These are phyloP conservation scores for Labia minor DNA, from an alignment of 2,888 invertebrate genomes.

Conservation along the genomic window DNA sequence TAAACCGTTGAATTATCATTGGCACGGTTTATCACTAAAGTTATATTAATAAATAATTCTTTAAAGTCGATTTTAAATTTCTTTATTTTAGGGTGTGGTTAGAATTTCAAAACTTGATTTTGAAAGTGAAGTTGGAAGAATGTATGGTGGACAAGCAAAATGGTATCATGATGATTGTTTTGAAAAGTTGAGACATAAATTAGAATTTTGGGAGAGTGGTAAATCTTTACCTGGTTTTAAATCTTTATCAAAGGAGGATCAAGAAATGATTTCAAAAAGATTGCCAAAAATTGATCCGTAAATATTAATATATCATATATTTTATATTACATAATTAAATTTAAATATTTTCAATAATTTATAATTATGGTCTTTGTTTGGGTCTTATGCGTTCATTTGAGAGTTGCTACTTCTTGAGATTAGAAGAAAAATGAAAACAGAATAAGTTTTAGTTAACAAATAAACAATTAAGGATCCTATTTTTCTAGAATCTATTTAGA, in stretches of 20 bases:
- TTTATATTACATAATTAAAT: not conserved
- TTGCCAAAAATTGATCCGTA: constrained; percentile 48
- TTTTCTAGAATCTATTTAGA: too few species aligned
- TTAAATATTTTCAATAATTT: constrained; percentile 13
- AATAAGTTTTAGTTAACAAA: too few species aligned
- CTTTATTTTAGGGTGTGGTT: constrained; percentile 48
- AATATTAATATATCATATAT: constrained; percentile 14
- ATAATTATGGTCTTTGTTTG: too few species aligned
- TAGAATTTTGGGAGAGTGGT: constrained; percentile 63
- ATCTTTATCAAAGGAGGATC: constrained; percentile 58
- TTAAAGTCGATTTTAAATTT: too few species aligned
- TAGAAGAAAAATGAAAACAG: too few species aligned
- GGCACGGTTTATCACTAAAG: too few species aligned
- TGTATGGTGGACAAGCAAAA: constrained; percentile 69
- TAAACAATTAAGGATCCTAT: too few species aligned
- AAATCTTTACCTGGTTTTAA: constrained; percentile 67
- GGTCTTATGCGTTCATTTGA: too few species aligned
- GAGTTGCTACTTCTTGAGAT: too few species aligned
- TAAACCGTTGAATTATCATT: too few species aligned
- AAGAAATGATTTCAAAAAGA: constrained; percentile 47
- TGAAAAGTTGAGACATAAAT: constrained; percentile 56
- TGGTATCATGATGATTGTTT: constrained; percentile 94
- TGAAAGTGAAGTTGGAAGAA: constrained; percentile 66
- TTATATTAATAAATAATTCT: too few species aligned
- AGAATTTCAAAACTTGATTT: constrained; percentile 75